Conservation (phyloP, 2,888 invertebrate genomes). For the Mimachlamys varia region DNA sequence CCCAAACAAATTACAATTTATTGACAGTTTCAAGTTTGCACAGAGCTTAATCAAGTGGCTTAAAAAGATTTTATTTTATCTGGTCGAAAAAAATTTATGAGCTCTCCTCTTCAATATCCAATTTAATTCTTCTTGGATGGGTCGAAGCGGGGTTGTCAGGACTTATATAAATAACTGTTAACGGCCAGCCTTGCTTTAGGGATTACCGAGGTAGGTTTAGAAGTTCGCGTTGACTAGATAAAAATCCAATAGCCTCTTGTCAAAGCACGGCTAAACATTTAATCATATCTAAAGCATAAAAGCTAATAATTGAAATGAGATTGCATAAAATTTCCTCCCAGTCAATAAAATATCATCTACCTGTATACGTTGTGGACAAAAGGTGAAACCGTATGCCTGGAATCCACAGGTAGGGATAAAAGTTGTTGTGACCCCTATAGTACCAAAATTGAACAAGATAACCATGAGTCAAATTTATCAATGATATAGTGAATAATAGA, state of each 20-base stretch:
- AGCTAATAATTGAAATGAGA: constrained; percentile 37
- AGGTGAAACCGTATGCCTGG: neutral
- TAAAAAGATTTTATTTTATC: constrained; percentile 41
- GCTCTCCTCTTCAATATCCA: constrained; percentile 29
- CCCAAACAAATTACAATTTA: constrained; percentile 43
- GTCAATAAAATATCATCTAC: constrained; percentile 12
- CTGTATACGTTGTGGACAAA: neutral
- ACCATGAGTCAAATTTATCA: neutral
- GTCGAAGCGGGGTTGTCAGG: neutral
- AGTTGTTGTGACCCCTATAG: neutral
- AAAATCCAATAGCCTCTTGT: neutral
- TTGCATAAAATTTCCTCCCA: constrained; percentile 36
- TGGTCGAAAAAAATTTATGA: constrained; percentile 37
- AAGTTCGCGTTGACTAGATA: neutral
- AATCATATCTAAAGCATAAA: constrained; percentile 38
- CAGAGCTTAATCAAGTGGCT: constrained; percentile 39
- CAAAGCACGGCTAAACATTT: neutral
- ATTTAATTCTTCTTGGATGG: constrained; percentile 12
- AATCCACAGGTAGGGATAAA: neutral
- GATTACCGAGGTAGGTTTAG: neutral
- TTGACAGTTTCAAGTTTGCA: constrained; percentile 41
- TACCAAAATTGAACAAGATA: neutral
- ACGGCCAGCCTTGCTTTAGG: neutral
- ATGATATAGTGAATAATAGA: neutral
- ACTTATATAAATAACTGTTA: constrained; percentile 10